A percentile compares a stretch with the other conserved stretches of the same genome.
These are phyloP conservation scores for Actinemys pallida DNA, from an alignment of 2,113 vertebrate species.

Conservation along the genomic window DNA sequence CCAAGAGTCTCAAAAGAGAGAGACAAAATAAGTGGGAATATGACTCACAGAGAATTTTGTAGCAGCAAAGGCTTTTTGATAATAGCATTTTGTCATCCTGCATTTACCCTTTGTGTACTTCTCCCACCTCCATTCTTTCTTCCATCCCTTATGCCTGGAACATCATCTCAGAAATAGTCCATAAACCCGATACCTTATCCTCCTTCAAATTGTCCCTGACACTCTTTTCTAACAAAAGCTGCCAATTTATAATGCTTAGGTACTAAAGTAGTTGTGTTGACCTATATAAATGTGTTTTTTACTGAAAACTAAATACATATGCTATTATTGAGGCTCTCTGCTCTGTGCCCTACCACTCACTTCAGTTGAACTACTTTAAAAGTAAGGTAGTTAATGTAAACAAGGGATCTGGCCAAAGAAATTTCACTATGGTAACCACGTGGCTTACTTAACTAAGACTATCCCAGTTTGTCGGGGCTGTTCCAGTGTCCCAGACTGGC, in stretches of 20 bases:
- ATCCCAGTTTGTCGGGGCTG: not conserved
- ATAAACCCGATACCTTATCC: not conserved
- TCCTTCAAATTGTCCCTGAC: not conserved
- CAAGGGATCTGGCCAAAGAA: not conserved
- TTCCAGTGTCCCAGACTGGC: not conserved
- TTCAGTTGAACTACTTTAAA: not conserved
- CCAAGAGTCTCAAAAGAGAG: not conserved
- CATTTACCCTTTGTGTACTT: not conserved
- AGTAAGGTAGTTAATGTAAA: not conserved
- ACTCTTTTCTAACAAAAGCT: not conserved
- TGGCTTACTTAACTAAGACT: not conserved
- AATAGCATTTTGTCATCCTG: not conserved
- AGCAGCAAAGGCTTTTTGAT: accelerated
- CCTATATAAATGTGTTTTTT: not conserved
- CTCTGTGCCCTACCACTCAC: not conserved
- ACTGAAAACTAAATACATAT: not conserved
- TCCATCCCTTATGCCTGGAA: accelerated
- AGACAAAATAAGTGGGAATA: not conserved
- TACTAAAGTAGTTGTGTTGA: not conserved
- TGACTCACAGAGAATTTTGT: not conserved
- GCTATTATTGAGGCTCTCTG: not conserved
- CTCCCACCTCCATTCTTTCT: not conserved
- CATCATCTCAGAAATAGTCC: not conserved
- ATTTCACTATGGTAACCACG: not conserved
- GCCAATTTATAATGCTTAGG: not conserved